Conservation (phyloP, 2,888 invertebrate genomes). For the Drosophila macrospina region DNA sequence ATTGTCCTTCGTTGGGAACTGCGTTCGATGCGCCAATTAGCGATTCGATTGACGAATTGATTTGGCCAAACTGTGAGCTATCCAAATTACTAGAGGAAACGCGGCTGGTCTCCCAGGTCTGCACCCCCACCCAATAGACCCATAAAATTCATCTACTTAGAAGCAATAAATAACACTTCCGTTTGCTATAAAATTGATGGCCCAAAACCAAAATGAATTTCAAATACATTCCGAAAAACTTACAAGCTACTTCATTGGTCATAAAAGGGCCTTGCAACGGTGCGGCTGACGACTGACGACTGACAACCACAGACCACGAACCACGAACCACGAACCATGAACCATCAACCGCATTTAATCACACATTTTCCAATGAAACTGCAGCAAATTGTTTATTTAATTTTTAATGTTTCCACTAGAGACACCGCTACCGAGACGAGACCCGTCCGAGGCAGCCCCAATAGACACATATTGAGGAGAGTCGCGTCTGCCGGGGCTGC, state of each 20-base stretch:
- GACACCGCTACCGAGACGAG: conserved; percentile 11
- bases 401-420: conserved; percentile 72
- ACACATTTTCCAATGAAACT: conserved; percentile 81
- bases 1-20: conserved; percentile 22
- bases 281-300: neutral
- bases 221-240: conserved; percentile 44
- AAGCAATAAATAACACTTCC: conserved; percentile 73
- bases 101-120: neutral
- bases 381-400: conserved; percentile 81
- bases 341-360: conserved; percentile 73
- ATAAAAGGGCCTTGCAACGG: conserved; percentile 41
- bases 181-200: conserved; percentile 78
- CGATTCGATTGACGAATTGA: conserved; percentile 59
- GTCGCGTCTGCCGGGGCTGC: conserved; percentile 13
- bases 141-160: conserved; percentile 32
- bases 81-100: conserved; percentile 44
- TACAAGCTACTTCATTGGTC: conserved; percentile 49
- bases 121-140: neutral
- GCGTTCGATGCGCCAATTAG: conserved; percentile 55
- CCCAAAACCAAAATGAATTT: conserved; percentile 67
- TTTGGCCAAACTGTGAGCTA: conserved; percentile 55
- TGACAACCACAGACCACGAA: neutral
- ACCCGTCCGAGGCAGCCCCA: conserved; percentile 6
- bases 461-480: conserved; percentile 8
- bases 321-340: conserved; percentile 9